Evolutionary conservation across 2,888 invertebrate species (phyloP).

Genomic region (Ephialtes manifestator): DNA sequence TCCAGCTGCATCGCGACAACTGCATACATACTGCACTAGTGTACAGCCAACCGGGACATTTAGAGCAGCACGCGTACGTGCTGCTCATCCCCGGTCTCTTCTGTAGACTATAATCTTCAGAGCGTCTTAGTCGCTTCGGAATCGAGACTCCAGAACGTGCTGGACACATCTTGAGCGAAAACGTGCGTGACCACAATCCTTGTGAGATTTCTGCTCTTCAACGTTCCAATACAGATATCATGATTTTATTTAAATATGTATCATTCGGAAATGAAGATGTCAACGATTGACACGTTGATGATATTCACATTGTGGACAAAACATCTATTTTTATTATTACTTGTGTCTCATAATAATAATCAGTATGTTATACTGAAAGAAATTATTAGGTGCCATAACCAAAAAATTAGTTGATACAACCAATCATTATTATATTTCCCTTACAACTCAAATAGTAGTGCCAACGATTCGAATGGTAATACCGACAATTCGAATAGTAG

Average conservation of each 20-base stretch:
- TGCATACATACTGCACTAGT: slow-evolving; percentile 31
- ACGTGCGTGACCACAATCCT: neutral
- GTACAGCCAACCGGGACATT: slow-evolving; percentile 13
- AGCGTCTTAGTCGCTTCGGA: slow-evolving; percentile 22
- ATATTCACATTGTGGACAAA: no score
- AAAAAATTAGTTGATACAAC: no score
- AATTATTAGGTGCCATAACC: no score
- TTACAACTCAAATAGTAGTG: no score
- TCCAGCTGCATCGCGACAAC: slow-evolving; percentile 57
- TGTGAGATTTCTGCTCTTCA: neutral
- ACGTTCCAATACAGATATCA: neutral
- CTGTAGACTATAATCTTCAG: slow-evolving; percentile 3
- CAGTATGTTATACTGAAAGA: no score
- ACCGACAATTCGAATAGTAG: no score
- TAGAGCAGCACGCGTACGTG: slow-evolving; percentile 49
- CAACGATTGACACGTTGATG: neutral
- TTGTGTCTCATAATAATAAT: no score
- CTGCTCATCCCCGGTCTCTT: slow-evolving; percentile 22
- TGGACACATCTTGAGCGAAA: slow-evolving; percentile 11
- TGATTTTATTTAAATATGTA: neutral
- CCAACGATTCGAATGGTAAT: no score
- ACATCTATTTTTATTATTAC: no score
- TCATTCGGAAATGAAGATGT: neutral
- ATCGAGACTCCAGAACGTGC: slow-evolving; percentile 20
- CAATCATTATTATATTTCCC: no score